Evolutionary conservation across 2,888 invertebrate genomes (phyloP).

Genomic region (Brassicogethes aeneus): DNA sequence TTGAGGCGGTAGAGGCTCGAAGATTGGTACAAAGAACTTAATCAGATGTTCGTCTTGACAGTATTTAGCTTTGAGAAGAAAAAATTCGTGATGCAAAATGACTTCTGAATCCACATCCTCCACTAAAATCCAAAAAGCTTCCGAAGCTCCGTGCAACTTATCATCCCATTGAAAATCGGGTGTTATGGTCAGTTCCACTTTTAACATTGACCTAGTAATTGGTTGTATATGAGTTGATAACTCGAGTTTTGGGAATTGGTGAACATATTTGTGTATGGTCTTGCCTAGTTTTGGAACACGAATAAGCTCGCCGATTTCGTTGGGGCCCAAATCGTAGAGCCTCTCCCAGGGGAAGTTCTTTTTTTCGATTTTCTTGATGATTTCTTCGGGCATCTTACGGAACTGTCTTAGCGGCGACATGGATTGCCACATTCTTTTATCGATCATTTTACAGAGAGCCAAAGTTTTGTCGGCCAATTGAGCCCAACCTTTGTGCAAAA

Average conservation of each 20-base stretch:
- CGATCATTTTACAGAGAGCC: slow-evolving; percentile 97
- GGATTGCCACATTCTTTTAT: slow-evolving; percentile 98
- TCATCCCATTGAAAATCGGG: slow-evolving; percentile 99
- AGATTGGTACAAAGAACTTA: slow-evolving; percentile 97
- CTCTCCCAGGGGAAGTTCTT: slow-evolving; percentile 93
- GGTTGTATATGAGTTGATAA: slow-evolving; percentile 96
- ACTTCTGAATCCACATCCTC: slow-evolving; percentile 84
- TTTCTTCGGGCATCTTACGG: slow-evolving; percentile 94
- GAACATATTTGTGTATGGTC: slow-evolving; percentile 91
- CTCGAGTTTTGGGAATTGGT: slow-evolving; percentile 95
- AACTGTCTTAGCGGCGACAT: slow-evolving; percentile 98
- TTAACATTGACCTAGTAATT: slow-evolving; percentile 84
- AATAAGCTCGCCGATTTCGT: slow-evolving; percentile 92
- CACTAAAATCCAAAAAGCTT: slow-evolving; percentile 82
- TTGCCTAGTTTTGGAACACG: slow-evolving; percentile 89
- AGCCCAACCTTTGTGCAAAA: slow-evolving; percentile 84
- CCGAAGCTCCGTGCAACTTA: slow-evolving; percentile 73
- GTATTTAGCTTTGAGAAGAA: slow-evolving; percentile 91
- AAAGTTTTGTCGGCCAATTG: slow-evolving; percentile 93
- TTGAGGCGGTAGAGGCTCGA: slow-evolving; percentile 96
- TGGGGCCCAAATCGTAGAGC: slow-evolving; percentile 91
- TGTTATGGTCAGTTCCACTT: slow-evolving; percentile 93
- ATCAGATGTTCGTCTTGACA: slow-evolving; percentile 89
- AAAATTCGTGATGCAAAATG: slow-evolving; percentile 88
- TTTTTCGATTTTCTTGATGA: slow-evolving; percentile 95